Evolutionary conservation across 2,113 vertebrate genomes (phyloP), one percentile per base, ranked within the genome.

Genomic region (Cephalophus harveyi): DNA sequence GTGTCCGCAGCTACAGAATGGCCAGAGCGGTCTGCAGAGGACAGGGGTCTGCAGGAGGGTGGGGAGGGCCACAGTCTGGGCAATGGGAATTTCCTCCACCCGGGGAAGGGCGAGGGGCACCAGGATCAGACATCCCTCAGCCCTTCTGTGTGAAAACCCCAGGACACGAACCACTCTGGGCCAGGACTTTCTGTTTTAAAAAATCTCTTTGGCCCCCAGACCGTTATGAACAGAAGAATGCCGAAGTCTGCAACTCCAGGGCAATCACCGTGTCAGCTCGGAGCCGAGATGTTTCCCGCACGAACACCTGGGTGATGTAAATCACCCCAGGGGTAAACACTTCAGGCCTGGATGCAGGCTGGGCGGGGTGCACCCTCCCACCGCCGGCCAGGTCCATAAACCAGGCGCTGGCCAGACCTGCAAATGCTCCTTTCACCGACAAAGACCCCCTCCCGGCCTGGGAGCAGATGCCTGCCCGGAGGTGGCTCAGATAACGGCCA

Each of bases 241-340:
- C 97, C 89, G 97, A 95, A 96, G 99, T 87, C 98, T 98, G 98
- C 98, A 98, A 98, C 98, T 98, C 99, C 98, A 98, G 98, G 98
- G 99, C 98, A 98, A 97, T 98, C 98, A 96, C 40, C 11, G 98
- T 98, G 98, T 98, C 98, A 98, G 99, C 98, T 87, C 8, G 90
- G 98, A 95, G 98, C 95, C 10, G 96, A 97, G 98, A 95, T 96
- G 97, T 98, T 98, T 99, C 99, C 99, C 99, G 99, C 98, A 97
- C 87, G 98, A 99, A 98, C 99, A 99, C 99, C 99, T 99, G 99
- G 99, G 99, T 93, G 99, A 98, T 98, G 99, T 99, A 99, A 99
- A 99, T 99, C 99, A 99, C 98, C 97, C 95, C 92, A 97, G 98
- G 86, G 98, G 99, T 99, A 99, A 99, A 99, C 99, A 99, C 97